phyloP scores from a whole-genome alignment of 2,113 vertebrate species.

The Brachyhypopomus gauderio region DNA sequence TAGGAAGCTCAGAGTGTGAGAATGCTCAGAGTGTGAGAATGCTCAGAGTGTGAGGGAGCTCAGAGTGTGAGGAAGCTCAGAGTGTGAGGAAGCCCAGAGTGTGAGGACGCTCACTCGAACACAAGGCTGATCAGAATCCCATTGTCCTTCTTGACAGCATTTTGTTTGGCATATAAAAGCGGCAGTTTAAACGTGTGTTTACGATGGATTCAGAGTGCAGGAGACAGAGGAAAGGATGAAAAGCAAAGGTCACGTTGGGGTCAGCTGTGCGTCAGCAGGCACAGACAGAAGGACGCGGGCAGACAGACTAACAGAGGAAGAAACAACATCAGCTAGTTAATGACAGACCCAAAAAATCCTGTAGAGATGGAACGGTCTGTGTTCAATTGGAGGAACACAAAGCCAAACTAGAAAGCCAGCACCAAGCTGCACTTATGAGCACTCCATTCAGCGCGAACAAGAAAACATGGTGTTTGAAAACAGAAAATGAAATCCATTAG shows the following conservation, averaged over 20 bases:
- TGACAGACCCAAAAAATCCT: slow-evolving; percentile 22
- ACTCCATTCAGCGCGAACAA: slow-evolving; percentile 11
- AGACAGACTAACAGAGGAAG: slow-evolving; percentile 16
- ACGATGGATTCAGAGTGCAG: slow-evolving; percentile 44
- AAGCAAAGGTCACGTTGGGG: background rate
- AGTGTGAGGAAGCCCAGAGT: background rate
- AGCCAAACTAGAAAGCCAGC: background rate
- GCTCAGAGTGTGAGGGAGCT: too few relatives aligned
- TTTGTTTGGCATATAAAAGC: slow-evolving; percentile 59
- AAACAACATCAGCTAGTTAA: slow-evolving; percentile 29
- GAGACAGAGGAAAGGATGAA: slow-evolving; percentile 29
- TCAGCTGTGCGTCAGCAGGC: slow-evolving; percentile 1
- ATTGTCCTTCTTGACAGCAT: slow-evolving; percentile 47
- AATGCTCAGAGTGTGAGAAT: background rate
- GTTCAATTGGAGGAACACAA: slow-evolving; percentile 23
- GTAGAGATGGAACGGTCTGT: background rate
- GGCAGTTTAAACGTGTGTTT: slow-evolving; percentile 48
- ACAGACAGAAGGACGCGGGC: slow-evolving; percentile 4
- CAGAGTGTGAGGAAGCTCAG: background rate
- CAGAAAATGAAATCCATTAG: background rate
- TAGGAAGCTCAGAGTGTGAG: background rate
- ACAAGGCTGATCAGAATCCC: background rate
- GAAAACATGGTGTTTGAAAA: background rate
- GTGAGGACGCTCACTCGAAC: background rate
- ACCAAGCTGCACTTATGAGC: slow-evolving; percentile 11